A percentile compares a stretch with the other conserved stretches of the same genome.
Evolutionary conservation across 2,797 vertebrate genomes (phyloP).

Genomic region (Macropus fuliginosus): DNA sequence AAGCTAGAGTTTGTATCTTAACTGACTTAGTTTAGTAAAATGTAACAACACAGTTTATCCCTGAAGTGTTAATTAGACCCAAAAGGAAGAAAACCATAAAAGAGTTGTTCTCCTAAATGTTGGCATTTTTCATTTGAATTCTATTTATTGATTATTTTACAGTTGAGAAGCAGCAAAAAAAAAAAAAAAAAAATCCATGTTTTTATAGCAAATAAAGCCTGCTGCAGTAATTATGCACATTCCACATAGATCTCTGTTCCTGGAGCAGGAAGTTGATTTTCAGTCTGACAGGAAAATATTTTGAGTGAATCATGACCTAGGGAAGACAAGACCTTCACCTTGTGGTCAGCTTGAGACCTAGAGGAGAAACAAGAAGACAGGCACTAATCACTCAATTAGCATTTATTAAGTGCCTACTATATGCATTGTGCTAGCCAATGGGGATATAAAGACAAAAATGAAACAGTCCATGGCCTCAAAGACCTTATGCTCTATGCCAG

Average conservation of each 20-base stretch:
- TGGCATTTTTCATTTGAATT: constrained; percentile 78
- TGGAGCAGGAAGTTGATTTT: constrained; percentile 71
- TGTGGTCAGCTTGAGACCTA: constrained; percentile 9
- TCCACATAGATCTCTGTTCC: constrained; percentile 72
- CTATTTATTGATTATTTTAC: constrained; percentile 80
- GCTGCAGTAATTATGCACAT: constrained; percentile 73
- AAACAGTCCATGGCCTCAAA: constrained; percentile 14
- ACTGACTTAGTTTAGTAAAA: constrained; percentile 17
- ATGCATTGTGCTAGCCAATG: neutral
- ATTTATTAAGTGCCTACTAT: neutral
- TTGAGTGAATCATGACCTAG: constrained; percentile 62
- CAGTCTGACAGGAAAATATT: constrained; percentile 73
- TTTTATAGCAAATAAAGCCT: constrained; percentile 66
- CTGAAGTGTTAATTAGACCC: constrained; percentile 69
- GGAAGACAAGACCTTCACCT: neutral
- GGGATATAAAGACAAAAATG: neutral
- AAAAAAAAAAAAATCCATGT: constrained; percentile 67
- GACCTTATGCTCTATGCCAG: neutral
- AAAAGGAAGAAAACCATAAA: constrained; percentile 70
- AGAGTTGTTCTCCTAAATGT: constrained; percentile 76
- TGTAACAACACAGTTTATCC: constrained; percentile 56
- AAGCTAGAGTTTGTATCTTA: constrained; percentile 28
- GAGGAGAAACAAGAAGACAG: neutral
- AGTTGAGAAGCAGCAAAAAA: constrained; percentile 74
- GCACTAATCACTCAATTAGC: neutral